Percentiles rank a stretch among this genome's conserved stretches.
Evolutionary conservation across 2,888 invertebrate genomes (phyloP).

Genomic region (Girardia tigrina): DNA sequence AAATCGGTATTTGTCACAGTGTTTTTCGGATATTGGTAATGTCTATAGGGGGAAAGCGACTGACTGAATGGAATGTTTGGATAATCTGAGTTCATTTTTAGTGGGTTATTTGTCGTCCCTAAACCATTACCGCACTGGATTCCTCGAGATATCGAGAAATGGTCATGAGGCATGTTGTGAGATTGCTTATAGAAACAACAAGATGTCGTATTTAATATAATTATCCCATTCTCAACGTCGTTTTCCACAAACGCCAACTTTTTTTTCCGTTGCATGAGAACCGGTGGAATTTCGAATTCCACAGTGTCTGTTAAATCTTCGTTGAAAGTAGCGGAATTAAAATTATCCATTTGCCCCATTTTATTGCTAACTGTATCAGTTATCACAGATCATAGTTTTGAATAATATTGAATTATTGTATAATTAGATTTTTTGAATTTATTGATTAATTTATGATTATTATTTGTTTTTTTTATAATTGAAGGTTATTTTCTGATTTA

Average conservation of each 20-base stretch:
- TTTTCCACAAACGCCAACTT: not conserved
- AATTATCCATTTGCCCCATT: too few relatives aligned
- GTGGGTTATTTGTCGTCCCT: not conserved
- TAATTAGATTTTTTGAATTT: too few relatives aligned
- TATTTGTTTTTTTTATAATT: too few relatives aligned
- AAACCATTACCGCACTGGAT: not conserved
- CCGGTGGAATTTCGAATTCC: not conserved
- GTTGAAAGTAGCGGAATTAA: too few relatives aligned
- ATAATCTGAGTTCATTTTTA: not conserved
- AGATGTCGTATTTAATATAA: not conserved
- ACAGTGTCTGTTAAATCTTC: not conserved
- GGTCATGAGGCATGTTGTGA: not conserved
- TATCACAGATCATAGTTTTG: too few relatives aligned
- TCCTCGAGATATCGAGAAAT: not conserved
- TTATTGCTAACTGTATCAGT: too few relatives aligned
- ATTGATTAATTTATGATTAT: too few relatives aligned
- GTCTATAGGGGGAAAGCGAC: not conserved
- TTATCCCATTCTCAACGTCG: not conserved
- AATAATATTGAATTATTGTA: too few relatives aligned
- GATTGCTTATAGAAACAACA: not conserved
- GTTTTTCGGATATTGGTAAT: not conserved
- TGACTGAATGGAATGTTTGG: not conserved
- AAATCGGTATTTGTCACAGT: not conserved
- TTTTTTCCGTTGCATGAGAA: not conserved
- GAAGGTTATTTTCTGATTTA: too few relatives aligned